Evolutionary conservation across 2,888 invertebrate species (phyloP).

Genomic region (Drosophila merina): DNA sequence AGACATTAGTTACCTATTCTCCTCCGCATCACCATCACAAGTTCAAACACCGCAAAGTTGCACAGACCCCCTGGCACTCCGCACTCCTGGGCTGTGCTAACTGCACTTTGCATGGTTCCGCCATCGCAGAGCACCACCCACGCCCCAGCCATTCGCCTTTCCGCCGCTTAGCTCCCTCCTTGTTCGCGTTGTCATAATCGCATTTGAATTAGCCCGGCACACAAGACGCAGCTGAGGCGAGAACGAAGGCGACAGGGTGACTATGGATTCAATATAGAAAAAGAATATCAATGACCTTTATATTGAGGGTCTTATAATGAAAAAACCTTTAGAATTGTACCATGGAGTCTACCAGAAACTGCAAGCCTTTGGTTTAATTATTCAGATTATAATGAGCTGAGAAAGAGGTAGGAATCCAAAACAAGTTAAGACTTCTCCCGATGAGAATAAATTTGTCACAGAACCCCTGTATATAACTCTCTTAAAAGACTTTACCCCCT

Average conservation of each 20-base stretch:
- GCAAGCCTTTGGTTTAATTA: no score
- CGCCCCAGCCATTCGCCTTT: neutral
- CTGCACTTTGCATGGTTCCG: slow-evolving; percentile 23
- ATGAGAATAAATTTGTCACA: neutral
- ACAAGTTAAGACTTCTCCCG: neutral
- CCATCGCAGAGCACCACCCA: neutral
- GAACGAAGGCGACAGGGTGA: slow-evolving; percentile 48
- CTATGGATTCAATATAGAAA: no score
- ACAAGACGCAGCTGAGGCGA: slow-evolving; percentile 52
- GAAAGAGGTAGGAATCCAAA: no score
- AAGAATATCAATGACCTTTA: no score
- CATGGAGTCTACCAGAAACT: no score
- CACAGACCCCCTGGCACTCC: slow-evolving; percentile 26
- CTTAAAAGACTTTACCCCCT: slow-evolving; percentile 16
- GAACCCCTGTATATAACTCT: slow-evolving; percentile 43
- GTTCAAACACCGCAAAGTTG: slow-evolving; percentile 77
- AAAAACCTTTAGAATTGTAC: no score
- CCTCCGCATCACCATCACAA: slow-evolving; percentile 54
- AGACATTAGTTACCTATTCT: slow-evolving; percentile 52
- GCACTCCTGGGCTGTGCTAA: neutral
- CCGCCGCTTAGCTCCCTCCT: slow-evolving; percentile 36
- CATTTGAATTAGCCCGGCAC: slow-evolving; percentile 76
- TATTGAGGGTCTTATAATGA: no score
- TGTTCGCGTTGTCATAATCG: slow-evolving; percentile 76
- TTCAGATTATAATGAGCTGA: no score